A percentile compares a stretch with the other conserved stretches of the same genome.
Conservation (phyloP, 2,113 vertebrate genomes). For the Campylomormyrus tamandua region DNA sequence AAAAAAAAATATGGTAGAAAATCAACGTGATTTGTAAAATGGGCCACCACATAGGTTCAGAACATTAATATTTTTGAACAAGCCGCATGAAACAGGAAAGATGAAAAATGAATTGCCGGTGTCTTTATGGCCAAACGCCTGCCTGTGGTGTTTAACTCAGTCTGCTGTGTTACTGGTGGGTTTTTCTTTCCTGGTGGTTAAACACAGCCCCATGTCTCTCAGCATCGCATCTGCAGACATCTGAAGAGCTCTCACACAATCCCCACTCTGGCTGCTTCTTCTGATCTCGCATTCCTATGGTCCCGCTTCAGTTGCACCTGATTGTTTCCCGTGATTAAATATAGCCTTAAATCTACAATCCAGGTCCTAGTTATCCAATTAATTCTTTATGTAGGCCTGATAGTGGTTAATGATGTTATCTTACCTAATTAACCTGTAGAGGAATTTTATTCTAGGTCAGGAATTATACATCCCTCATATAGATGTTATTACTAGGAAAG, state of each 20-base stretch:
- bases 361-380: conserved; percentile 59
- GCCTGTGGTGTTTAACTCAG: background rate
- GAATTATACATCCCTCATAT: conserved; percentile 64
- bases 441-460: conserved; percentile 62
- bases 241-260: conserved; percentile 33
- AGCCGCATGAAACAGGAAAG: background rate
- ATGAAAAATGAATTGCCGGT: background rate
- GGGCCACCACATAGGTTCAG: background rate
- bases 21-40: background rate
- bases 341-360: conserved; percentile 57
- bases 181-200: background rate
- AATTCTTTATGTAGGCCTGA: conserved; percentile 61
- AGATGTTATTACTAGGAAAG: conserved; percentile 64
- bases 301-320: conserved; percentile 49
- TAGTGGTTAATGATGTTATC: conserved; percentile 74
- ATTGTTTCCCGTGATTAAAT: conserved; percentile 65
- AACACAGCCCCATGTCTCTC: background rate
- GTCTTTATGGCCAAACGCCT: background rate
- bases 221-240: background rate
- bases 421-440: conserved; percentile 76
- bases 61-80: background rate
- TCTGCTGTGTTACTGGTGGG: background rate
- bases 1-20: background rate
- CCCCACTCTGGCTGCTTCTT: conserved; percentile 55
- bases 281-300: conserved; percentile 45